Base-by-base conservation (phyloP, 1,140 invertebrate species). In the Brachystomella parvula region DNA sequence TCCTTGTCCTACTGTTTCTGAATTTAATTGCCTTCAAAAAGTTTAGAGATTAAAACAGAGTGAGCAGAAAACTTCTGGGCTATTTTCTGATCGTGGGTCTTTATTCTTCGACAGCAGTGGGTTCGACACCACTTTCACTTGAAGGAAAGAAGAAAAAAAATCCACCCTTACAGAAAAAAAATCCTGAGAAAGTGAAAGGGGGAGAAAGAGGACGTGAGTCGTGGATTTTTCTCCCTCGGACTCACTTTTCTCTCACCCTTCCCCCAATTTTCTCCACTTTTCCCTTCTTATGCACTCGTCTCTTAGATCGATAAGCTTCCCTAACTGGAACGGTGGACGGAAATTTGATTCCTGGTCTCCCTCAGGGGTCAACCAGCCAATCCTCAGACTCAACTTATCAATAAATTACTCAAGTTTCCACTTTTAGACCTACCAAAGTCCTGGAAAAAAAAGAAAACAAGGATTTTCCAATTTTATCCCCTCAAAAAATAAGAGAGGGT, bases 401-500 rank as follows among this genome's bases (percentile, higher is more conserved):
- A 53, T 53, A 53, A 53, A 53, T 53, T 53, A 53, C 49, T 53
- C 49, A 53, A 24, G 49, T 53, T 53, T 53, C 49, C 19, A 53
- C 49, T 53, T 53, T 53, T n/a, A n/a, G n/a, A 44, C 39, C 39
- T 44, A 6, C 6, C 3, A 31, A 59, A 53, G 24, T 21, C 26
- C 57, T 15, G 24, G 30, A 28, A 30, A 6, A 15, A 15, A 28
- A 31, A 31, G 21, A 53, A 24, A 53, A 3, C 30, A 59, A 12
- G 57, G 57, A 6, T 44, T 44, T 44, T 44, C 6, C 9, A 19
- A 6, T 19, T 44, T 44, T 6, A 44, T n/a, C n/a, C n/a, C n/a
- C 31, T 24, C 21, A 49, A 49, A 24, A 29, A 49, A 19, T 3
- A 35, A 47, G 24, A 9, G 26, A 63, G 44, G 44, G 28, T 32